These are phyloP conservation scores for Platycercus adscitus DNA, from an alignment of 2,113 vertebrate genomes.

Conservation along the genomic window DNA sequence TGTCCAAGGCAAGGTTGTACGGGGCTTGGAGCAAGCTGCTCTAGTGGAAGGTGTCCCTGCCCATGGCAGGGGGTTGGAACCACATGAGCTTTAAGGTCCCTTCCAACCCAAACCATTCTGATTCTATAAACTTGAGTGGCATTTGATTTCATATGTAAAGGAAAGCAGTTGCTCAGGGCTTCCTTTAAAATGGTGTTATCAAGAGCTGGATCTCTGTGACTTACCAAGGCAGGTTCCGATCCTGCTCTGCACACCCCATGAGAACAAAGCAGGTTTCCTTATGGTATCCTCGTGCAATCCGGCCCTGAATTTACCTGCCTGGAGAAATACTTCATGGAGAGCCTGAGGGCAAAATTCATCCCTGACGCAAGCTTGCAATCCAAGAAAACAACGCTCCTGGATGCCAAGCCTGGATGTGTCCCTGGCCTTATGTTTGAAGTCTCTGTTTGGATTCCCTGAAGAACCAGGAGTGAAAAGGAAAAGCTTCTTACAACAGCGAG, in stretches of 20 bases:
- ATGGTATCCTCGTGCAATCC: rapidly evolving
- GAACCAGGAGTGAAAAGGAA: not conserved
- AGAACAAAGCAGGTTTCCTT: not conserved
- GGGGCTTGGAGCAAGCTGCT: not conserved
- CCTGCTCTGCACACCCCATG: not conserved
- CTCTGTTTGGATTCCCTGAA: constrained; percentile 28
- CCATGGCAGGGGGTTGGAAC: not conserved
- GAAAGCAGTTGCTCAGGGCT: not conserved
- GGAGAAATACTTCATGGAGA: not conserved
- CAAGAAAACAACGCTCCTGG: rapidly evolving
- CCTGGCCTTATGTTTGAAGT: not conserved
- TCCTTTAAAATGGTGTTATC: not conserved
- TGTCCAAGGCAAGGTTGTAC: not conserved
- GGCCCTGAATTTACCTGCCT: not conserved
- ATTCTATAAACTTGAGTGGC: not conserved
- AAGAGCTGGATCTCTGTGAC: not conserved
- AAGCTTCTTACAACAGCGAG: not conserved
- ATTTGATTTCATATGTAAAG: not conserved
- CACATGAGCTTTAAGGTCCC: not conserved
- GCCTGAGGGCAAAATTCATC: not conserved
- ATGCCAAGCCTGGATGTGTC: not conserved
- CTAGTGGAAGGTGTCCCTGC: not conserved
- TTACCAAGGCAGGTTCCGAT: not conserved
- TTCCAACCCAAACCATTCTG: not conserved
- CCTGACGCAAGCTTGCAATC: not conserved